Base-by-base conservation (phyloP, 2,888 invertebrate genomes). In the Eristalis arbustorum region DNA sequence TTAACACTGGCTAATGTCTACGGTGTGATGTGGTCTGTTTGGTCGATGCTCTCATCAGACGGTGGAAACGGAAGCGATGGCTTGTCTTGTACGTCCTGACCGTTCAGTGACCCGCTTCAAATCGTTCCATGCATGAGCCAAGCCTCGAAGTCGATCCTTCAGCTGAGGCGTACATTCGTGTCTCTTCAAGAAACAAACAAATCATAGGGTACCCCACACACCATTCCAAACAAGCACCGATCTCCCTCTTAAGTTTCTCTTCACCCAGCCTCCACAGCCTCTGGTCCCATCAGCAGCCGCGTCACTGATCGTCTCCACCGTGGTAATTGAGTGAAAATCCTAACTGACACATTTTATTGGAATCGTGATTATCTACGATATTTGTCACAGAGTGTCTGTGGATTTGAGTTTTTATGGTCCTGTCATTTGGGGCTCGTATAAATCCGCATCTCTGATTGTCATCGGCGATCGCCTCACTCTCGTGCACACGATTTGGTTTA, bases 261-360 rank as follows among this genome's bases (percentile, higher is more conserved):
- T 28, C 13, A 10, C 23, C 61, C 8, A 61, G 5, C 3, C 25
- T 61, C 10, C 34, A 11, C 34, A 11, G 13, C 3, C 37, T 37
- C 37, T 37, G 37, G 37, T 37, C 37, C 37, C n/a, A n/a, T 37
- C 37, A 10, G 8, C 37, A 37, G 37, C 37, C 31, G 4, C 31
- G 13, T 37, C 37, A 13, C 11, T 37, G 13, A 34, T 34, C 34
- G 5, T 8, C 34, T 34, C 2, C 34, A 2, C 34, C 56, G 71
- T 77, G 69, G 87, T 87, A 87, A 87, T 87, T 87, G 87, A 87
- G 87, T 87, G 79, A 87, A 87, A 87, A 87, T 87, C 87, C 87
- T 87, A 87, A 87, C 87, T 87, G 87, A 87, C 87, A 87, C 87
- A 87, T 87, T 87, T 87, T 87, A 87, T 87, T 83, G 87, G 79